phyloP scores from a whole-genome alignment of 2,113 vertebrate species.

The Alligator sinensis region DNA sequence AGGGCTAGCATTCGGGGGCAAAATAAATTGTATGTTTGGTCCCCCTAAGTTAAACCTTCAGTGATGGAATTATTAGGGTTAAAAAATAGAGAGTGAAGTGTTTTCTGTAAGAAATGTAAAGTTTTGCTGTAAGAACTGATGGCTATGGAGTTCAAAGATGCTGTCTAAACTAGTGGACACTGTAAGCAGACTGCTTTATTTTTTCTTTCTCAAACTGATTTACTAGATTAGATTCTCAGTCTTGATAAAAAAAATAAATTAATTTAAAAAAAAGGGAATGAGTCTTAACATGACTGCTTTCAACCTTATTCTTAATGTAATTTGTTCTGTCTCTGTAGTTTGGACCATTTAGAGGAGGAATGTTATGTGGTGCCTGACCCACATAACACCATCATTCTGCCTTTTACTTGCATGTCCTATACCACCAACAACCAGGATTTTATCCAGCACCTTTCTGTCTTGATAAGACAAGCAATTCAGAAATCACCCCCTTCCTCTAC shows the following conservation, averaged over 20 bases:
- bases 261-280: neutral
- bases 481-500: slow-evolving; percentile 62
- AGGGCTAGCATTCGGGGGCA: neutral
- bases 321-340: slow-evolving; percentile 63
- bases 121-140: neutral
- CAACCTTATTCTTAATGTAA: slow-evolving; percentile 3
- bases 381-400: slow-evolving; percentile 81
- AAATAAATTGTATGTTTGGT: too few species aligned
- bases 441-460: slow-evolving; percentile 83
- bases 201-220: neutral
- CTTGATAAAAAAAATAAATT: neutral
- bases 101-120: neutral
- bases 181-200: neutral
- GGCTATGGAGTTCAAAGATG: neutral
- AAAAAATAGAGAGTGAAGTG: neutral
- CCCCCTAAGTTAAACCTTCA: neutral
- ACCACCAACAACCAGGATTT: slow-evolving; percentile 87
- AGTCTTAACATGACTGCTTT: neutral
- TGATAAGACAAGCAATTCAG: slow-evolving; percentile 78
- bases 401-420: slow-evolving; percentile 85
- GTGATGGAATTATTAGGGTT: neutral
- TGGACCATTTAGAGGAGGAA: slow-evolving; percentile 72
- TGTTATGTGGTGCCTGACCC: slow-evolving; percentile 67
- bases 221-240: neutral
- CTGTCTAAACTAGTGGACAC: neutral